A percentile compares a stretch with the other conserved stretches of the same genome.
Evolutionary conservation across 1,140 invertebrate species (phyloP).

Genomic region (Propsilocerus akamusi): DNA sequence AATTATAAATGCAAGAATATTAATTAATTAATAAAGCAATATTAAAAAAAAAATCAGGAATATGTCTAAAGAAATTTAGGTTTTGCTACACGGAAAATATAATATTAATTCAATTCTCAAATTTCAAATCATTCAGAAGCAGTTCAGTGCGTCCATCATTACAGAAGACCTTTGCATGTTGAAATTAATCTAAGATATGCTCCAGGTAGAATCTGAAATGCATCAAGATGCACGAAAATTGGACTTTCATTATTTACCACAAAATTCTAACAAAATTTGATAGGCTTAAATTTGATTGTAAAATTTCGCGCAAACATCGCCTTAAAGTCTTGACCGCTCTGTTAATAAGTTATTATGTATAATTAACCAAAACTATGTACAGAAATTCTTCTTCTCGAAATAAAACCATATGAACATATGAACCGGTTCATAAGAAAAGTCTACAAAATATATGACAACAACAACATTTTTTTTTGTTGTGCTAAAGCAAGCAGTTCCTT

Average conservation of each 20-base stretch:
- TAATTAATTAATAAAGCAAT: no score
- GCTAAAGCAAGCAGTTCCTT: background rate
- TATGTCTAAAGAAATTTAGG: conserved; percentile 27
- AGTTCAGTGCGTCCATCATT: no score
- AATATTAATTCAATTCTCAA: no score
- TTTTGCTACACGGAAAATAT: conserved; percentile 80
- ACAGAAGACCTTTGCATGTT: conserved; percentile 14
- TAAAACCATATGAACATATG: background rate
- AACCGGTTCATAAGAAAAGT: background rate
- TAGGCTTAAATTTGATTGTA: background rate
- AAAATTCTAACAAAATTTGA: background rate
- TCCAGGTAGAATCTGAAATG: conserved; percentile 13
- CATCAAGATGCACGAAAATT: background rate
- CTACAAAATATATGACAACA: background rate
- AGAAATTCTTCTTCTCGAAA: background rate
- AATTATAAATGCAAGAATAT: no score
- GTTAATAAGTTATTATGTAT: background rate
- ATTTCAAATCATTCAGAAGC: no score
- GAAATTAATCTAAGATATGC: conserved; percentile 21
- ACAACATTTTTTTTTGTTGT: background rate
- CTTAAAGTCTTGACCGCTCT: background rate
- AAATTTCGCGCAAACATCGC: background rate
- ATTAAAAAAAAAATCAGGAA: no score
- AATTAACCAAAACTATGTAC: background rate
- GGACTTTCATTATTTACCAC: background rate